Evolutionary conservation across 2,797 vertebrate genomes (phyloP).

Genomic region (Spea hammondii): DNA sequence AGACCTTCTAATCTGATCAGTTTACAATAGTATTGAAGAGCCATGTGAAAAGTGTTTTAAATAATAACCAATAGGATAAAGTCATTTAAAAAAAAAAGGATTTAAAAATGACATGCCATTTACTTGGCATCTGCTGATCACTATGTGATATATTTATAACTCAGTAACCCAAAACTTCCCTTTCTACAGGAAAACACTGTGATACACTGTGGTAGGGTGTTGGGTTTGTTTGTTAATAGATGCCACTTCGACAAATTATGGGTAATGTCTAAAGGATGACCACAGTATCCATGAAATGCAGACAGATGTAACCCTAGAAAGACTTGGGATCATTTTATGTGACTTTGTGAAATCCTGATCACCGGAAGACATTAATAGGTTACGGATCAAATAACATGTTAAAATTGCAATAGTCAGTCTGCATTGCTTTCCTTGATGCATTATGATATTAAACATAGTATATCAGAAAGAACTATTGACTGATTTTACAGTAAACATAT

Average conservation of each 20-base stretch:
- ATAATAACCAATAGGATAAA: not conserved
- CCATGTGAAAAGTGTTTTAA: not conserved
- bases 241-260: not conserved
- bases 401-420: constrained; percentile 27
- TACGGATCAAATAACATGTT: constrained; percentile 38
- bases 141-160: not conserved
- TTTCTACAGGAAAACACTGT: not conserved
- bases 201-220: not conserved
- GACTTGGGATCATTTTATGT: constrained; percentile 11
- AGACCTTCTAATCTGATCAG: not conserved
- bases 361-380: constrained; percentile 14
- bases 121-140: not conserved
- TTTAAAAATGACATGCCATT: not conserved
- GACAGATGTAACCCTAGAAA: not conserved
- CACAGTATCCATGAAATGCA: not conserved
- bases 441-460: constrained; percentile 47
- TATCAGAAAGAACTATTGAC: constrained; percentile 46
- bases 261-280: not conserved
- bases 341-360: constrained; percentile 4
- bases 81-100: not conserved
- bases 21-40: too few species aligned
- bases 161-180: not conserved
- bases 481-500: constrained; percentile 52
- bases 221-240: not conserved
- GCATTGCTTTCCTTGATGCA: constrained; percentile 47